Evolutionary conservation across 2,797 vertebrate genomes (phyloP).

Genomic region (Sciurus vulgaris): DNA sequence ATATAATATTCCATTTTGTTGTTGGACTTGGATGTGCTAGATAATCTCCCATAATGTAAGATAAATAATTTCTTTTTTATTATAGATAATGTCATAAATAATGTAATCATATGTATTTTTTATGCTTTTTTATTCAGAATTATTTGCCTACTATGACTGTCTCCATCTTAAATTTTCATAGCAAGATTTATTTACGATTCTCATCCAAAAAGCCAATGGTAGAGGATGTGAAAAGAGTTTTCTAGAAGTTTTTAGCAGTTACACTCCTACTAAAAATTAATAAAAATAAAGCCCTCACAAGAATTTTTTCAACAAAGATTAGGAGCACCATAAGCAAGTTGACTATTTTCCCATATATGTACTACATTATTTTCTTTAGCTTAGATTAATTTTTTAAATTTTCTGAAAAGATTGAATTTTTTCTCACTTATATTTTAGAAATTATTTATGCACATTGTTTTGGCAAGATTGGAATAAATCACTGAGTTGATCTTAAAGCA

Average conservation of each 20-base stretch:
- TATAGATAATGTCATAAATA: not conserved
- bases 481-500: too few species aligned
- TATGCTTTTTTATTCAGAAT: slow-evolving; percentile 21
- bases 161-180: not conserved
- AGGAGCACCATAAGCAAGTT: not conserved
- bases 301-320: not conserved
- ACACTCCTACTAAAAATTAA: not conserved
- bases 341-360: not conserved
- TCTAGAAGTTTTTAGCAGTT: not conserved
- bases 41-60: not conserved
- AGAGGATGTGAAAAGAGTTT: not conserved
- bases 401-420: not conserved
- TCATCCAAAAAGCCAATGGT: not conserved
- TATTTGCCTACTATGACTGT: slow-evolving; percentile 24
- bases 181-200: slow-evolving; percentile 16
- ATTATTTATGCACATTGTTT: not conserved
- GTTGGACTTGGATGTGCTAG: not conserved
- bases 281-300: not conserved
- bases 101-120: not conserved
- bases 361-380: not conserved
- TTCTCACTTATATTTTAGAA: not conserved
- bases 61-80: not conserved
- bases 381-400: slow-evolving; percentile 8
- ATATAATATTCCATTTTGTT: not conserved
- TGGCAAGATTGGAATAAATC: too few species aligned